Base-by-base conservation (phyloP, 2,888 invertebrate genomes). In the Agonopterix subpropinquella region DNA sequence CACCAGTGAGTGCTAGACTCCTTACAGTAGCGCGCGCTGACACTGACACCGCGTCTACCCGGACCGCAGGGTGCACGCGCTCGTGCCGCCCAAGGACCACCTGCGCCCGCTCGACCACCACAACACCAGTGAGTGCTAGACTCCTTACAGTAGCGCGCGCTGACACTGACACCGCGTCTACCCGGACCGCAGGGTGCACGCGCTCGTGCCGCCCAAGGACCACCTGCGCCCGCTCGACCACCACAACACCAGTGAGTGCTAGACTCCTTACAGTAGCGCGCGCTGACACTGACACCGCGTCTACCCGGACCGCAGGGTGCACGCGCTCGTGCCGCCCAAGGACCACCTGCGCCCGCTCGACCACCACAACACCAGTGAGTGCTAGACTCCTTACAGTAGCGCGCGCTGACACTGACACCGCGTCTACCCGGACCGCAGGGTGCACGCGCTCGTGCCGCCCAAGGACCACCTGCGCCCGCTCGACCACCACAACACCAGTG, bases 21-120 rank as follows among this genome's bases (percentile, higher is more conserved):
- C n/a, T n/a, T n/a, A n/a, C n/a, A n/a, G n/a, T n/a, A n/a, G n/a
- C n/a, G n/a, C 45, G 91, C 93, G 52, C 86, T 98, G 62, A n/a
- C n/a, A n/a, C n/a, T n/a, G n/a, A n/a, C n/a, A n/a, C n/a, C 90
- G 97, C 54, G 91, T 98, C 58, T 98, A 98, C 86, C 98, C 98
- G 0, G 98, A 98, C 88, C 95, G 97, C 64, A 92, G 94, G 70
- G 92, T 93, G 51, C 96, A 97, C 73, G 90, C 97, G 51, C 91
- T 96, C 50, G 90, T 95, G 49, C 98, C 97, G 2, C 91, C 93
- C 45, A 86, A 91, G 8, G 91, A 93, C 48, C 96, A 97, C 70
- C 90, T 98, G 63, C 91, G 94, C 37, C 91, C 92, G 47, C 90
- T 94, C 63, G 91, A 92, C 63, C 89, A 91, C 57, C 91, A 91